Evolutionary conservation across 2,113 vertebrate species (phyloP), one percentile per base, ranked within the genome.

Genomic region (Bubo scandiacus): DNA sequence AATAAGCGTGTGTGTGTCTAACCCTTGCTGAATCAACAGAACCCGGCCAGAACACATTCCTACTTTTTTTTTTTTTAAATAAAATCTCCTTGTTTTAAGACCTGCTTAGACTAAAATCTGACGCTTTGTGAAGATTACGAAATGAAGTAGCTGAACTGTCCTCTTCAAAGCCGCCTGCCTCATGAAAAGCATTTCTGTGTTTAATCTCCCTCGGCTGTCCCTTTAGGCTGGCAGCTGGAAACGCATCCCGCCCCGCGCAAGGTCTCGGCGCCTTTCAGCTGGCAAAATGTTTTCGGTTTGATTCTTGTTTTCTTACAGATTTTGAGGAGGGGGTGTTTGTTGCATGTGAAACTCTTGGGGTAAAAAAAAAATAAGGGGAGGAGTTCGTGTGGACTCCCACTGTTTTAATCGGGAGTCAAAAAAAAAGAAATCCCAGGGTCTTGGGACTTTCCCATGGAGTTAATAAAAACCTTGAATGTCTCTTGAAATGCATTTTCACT

Each of bases 1-100:
- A 94, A 94, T 94, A 94, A 94, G 93, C 65, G 34, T 82, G 91
- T 95, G 95, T 92, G 94, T 95, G 93, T 88, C 90, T 96, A 95
- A 95, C 88, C 86, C 94, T 91, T 90, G 95, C 87, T 96, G 93
- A 96, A 96, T 92, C 94, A 97, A 97, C 96, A 97, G 81, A 95
- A 94, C 92, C 67, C 85, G 8, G 91, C 95, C 93, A 94, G 92
- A 94, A 91, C 94, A 80, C 87, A 94, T 96, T 97, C 94, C 94
- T 90, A 51, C 89, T 86, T n/a, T 51, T 49, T 43, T 55, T 55
- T n/a, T 79, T 84, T 90, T 72, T 16, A 21, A 96, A 94, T 94
- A 94, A 95, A 95, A 97, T 95, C 92, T 91, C 81, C 95, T 94
- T 95, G 90, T 96, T 97, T 94, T 86, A 94, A 97, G 89, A 95